phyloP scores from a whole-genome alignment of 2,888 invertebrate genomes.

The Rhagonycha lutea region DNA sequence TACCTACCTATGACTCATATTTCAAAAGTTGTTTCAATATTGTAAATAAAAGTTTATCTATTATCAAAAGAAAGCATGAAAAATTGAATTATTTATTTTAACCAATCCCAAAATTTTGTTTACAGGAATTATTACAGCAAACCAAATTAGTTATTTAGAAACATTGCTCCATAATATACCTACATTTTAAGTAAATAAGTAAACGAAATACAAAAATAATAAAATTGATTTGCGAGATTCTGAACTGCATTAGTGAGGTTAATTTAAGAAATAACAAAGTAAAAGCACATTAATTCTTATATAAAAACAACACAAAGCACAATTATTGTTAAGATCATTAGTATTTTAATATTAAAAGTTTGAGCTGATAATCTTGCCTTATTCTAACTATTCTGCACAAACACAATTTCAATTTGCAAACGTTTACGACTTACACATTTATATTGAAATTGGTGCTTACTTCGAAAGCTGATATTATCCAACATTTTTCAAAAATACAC shows the following conservation, averaged over 20 bases:
- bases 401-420: not conserved
- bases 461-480: not conserved
- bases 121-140: conserved; percentile 15
- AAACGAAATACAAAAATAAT: not conserved
- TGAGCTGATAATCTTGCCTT: not conserved
- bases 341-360: not conserved
- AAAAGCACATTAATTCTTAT: not conserved
- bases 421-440: not conserved
- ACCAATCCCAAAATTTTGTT: conserved; percentile 18
- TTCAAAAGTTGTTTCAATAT: not conserved
- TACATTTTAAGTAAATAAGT: not conserved
- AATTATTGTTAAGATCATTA: not conserved
- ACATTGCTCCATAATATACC: not conserved
- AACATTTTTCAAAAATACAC: conserved; percentile 6
- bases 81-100: conserved; percentile 18
- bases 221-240: not conserved
- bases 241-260: not conserved
- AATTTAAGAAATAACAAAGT: not conserved
- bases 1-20: not conserved
- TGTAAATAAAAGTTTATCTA: not conserved
- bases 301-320: not conserved
- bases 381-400: not conserved
- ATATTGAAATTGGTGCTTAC: conserved; percentile 4
- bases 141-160: conserved; percentile 6
- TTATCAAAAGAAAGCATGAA: not conserved